Evolutionary conservation across 2,888 invertebrate genomes (phyloP).

Genomic region (Gymnocheta viridis): DNA sequence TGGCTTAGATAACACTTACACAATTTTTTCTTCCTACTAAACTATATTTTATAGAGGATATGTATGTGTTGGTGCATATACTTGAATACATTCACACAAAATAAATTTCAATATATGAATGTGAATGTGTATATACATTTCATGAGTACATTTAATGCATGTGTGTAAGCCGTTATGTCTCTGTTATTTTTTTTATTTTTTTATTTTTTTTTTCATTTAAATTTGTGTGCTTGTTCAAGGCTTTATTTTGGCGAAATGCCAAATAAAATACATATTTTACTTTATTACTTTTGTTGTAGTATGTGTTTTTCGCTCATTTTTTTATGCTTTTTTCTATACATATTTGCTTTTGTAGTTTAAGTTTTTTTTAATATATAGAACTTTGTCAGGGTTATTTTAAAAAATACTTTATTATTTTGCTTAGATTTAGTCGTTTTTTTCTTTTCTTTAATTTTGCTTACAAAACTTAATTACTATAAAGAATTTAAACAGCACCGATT

Average conservation of each 20-base stretch:
- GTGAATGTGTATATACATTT: not conserved
- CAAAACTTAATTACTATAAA: conserved; percentile 67
- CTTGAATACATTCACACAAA: not conserved
- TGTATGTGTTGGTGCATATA: not conserved
- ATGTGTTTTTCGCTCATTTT: conserved; percentile 48
- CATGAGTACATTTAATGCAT: not conserved
- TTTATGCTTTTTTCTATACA: conserved; percentile 2
- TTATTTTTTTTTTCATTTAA: not conserved
- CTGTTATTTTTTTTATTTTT: not conserved
- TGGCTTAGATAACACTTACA: conserved; percentile 68
- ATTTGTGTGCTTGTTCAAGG: conserved; percentile 40
- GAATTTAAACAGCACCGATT: conserved; percentile 51
- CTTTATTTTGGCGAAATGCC: conserved; percentile 66
- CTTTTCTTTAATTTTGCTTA: conserved; percentile 11
- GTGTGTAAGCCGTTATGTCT: not conserved
- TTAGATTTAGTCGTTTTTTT: not conserved
- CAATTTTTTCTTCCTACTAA: conserved; percentile 38
- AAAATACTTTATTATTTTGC: conserved; percentile 54
- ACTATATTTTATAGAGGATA: conserved; percentile 29
- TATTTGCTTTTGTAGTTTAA: conserved; percentile 12
- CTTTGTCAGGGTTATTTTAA: conserved; percentile 56
- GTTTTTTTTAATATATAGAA: not conserved
- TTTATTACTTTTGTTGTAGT: conserved; percentile 65
- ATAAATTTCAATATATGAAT: not conserved
- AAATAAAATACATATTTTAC: conserved; percentile 65